Evolutionary conservation across 2,797 vertebrate genomes (phyloP).

Genomic region (Sebastes iracundus): DNA sequence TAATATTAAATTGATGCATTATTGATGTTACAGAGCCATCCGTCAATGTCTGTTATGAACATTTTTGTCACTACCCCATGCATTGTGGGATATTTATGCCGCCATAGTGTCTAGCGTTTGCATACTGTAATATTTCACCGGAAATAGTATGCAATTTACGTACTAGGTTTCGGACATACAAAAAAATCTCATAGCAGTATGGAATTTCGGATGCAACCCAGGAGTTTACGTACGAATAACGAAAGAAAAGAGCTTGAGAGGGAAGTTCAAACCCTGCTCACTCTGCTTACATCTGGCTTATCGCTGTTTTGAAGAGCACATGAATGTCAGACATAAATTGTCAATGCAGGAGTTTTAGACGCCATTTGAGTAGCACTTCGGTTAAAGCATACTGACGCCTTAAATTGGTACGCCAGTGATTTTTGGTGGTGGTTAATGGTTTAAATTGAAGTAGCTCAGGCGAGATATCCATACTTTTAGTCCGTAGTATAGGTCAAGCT

Average conservation of each 20-base stretch:
- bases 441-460: background rate
- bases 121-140: too few relatives aligned
- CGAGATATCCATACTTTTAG: background rate
- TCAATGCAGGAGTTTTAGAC: background rate
- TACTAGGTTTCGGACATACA: too few relatives aligned
- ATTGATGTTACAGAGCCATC: too few relatives aligned
- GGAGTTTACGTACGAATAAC: background rate
- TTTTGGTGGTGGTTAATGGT: background rate
- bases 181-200: too few relatives aligned
- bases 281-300: background rate
- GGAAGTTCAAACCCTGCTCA: background rate
- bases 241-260: background rate
- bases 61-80: too few relatives aligned
- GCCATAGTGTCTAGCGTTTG: too few relatives aligned
- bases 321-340: background rate
- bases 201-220: too few relatives aligned
- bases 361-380: background rate
- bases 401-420: background rate
- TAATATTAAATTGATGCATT: too few relatives aligned
- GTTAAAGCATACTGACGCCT: background rate
- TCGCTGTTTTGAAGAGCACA: background rate
- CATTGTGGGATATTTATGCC: too few relatives aligned
- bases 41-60: too few relatives aligned
- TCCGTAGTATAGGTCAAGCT: background rate
- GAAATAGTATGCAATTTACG: too few relatives aligned